Conservation (phyloP, 2,888 invertebrate genomes). For the Eubasilissa splendida region DNA sequence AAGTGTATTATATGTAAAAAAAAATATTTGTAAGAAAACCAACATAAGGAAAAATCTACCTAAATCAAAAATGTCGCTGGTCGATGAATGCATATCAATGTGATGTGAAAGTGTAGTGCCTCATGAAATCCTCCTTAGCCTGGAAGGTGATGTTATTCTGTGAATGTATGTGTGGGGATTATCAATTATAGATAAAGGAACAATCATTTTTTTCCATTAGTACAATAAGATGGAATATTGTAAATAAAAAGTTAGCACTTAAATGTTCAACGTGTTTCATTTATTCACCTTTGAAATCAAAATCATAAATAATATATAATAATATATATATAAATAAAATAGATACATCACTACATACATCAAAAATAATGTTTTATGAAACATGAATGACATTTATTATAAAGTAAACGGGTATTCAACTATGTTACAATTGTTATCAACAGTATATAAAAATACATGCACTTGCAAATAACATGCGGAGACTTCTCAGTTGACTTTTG, state of each 20-base stretch:
- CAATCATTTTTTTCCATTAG: constrained; percentile 56
- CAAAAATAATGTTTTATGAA: too few relatives aligned
- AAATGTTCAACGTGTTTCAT: constrained; percentile 16
- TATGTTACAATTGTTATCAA: too few relatives aligned
- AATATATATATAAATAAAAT: too few relatives aligned
- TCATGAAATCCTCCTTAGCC: constrained; percentile 57
- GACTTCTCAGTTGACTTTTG: too few relatives aligned
- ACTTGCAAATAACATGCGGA: too few relatives aligned
- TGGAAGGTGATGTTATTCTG: constrained; percentile 12
- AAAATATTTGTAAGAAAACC: constrained; percentile 18
- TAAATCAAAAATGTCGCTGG: constrained; percentile 53
- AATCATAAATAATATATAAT: too few relatives aligned
- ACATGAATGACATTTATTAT: too few relatives aligned
- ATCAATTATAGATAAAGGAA: constrained; percentile 53
- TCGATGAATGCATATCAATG: constrained; percentile 66
- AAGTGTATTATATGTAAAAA: constrained; percentile 47
- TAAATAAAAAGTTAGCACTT: constrained; percentile 38
- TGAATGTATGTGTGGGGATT: constrained; percentile 34
- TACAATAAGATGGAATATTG: constrained; percentile 46
- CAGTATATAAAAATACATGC: too few relatives aligned
- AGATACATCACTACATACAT: too few relatives aligned
- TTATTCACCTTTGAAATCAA: constrained; percentile 11
- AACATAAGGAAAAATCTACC: constrained; percentile 15
- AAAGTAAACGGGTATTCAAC: too few relatives aligned
- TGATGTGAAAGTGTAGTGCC: constrained; percentile 69